Conservation (phyloP, 2,797 vertebrate species). For the Cirrhinus mrigala region DNA sequence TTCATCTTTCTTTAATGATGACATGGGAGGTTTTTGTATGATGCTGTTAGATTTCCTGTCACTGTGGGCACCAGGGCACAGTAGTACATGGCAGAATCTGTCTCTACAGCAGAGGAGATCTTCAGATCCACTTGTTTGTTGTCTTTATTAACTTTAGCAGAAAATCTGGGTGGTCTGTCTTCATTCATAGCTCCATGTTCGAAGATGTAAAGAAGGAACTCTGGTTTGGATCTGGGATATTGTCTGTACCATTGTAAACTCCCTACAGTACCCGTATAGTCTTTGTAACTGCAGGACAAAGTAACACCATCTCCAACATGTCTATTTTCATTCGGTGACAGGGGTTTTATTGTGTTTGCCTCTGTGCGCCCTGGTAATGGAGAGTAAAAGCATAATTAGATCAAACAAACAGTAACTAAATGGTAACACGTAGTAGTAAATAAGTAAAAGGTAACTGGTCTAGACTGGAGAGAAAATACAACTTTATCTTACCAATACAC, state of each 20-base stretch:
- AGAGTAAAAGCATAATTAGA: neutral
- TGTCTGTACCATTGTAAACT: conserved; percentile 51
- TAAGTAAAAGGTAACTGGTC: neutral
- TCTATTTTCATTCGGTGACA: neutral
- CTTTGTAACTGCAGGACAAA: conserved; percentile 49
- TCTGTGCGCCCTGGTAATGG: neutral
- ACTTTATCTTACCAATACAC: conserved; percentile 12
- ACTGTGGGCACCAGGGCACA: conserved; percentile 15
- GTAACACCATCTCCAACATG: conserved; percentile 2
- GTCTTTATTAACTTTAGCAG: neutral
- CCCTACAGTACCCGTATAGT: fast-evolving
- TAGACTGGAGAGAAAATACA: neutral
- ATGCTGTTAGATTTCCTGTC: neutral
- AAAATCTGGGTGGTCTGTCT: neutral
- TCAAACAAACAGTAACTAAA: too few species aligned
- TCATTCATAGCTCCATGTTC: neutral
- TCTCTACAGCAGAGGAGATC: conserved; percentile 28
- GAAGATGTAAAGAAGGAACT: conserved; percentile 29
- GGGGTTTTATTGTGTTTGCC: neutral
- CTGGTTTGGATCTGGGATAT: conserved; percentile 30
- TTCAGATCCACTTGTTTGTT: conserved; percentile 25
- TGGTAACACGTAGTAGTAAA: neutral
- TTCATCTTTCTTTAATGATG: neutral
- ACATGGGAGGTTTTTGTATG: neutral
- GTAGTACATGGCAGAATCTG: conserved; percentile 39